Evolutionary conservation across 2,888 invertebrate genomes (phyloP).

Genomic region (Polydrusus tereticollis): DNA sequence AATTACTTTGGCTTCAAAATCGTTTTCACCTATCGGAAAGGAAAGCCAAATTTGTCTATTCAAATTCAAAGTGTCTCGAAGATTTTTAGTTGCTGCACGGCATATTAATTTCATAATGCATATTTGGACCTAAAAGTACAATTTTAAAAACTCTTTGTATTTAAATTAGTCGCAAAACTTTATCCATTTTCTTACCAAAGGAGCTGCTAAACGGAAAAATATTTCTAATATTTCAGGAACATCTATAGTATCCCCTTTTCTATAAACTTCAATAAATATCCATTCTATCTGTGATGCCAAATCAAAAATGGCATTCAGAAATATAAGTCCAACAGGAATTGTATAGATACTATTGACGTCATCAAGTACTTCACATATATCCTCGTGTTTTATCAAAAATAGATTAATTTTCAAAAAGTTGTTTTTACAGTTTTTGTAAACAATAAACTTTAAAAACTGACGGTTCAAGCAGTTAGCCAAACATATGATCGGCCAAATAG

Average conservation of each 20-base stretch:
- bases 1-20: background rate
- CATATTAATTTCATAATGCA: slow-evolving; percentile 23
- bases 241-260: background rate
- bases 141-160: background rate
- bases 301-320: slow-evolving; percentile 20
- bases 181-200: slow-evolving; percentile 3
- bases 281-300: background rate
- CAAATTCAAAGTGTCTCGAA: background rate
- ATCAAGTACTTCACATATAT: slow-evolving; percentile 43
- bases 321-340: slow-evolving; percentile 50
- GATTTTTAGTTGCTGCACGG: background rate
- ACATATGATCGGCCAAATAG: background rate
- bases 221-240: background rate
- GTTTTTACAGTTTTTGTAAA: slow-evolving; percentile 67
- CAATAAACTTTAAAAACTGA: background rate
- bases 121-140: slow-evolving; percentile 9
- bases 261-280: background rate
- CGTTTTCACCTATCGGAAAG: background rate
- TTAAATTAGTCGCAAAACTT: background rate
- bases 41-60: slow-evolving; percentile 12
- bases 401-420: slow-evolving; percentile 74
- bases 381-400: slow-evolving; percentile 48
- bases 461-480: background rate
- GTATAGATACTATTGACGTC: slow-evolving; percentile 51
- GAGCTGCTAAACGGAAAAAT: background rate